Evolutionary conservation across 92 coral and sea anemone species (phyloP).

Genomic region (Porites divaricata): DNA sequence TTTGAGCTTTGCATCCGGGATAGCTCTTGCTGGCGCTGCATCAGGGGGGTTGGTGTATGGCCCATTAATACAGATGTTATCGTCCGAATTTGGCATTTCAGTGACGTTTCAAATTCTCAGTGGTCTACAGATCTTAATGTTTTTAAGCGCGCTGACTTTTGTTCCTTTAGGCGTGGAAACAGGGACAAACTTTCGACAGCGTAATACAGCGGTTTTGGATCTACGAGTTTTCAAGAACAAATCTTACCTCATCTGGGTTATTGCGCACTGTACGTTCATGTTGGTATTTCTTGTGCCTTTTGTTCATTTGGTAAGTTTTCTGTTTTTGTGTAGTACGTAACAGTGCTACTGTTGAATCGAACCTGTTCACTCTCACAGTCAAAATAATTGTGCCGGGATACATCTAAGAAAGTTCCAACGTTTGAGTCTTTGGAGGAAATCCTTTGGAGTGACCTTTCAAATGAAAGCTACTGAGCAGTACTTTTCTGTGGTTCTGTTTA

Average conservation of each 20-base stretch:
- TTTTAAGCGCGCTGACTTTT: slow-evolving; percentile 64
- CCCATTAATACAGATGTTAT: slow-evolving; percentile 46
- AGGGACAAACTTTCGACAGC: background rate
- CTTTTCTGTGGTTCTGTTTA: too few relatives aligned
- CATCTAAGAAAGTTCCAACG: too few relatives aligned
- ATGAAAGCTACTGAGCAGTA: too few relatives aligned
- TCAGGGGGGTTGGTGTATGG: slow-evolving; percentile 57
- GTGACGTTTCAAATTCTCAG: slow-evolving; percentile 69
- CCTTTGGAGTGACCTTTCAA: too few relatives aligned
- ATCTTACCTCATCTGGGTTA: slow-evolving; percentile 73
- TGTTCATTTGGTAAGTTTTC: slow-evolving; percentile 78
- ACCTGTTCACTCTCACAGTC: background rate
- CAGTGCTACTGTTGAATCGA: background rate
- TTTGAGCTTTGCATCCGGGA: slow-evolving; percentile 69
- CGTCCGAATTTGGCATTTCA: slow-evolving; percentile 57
- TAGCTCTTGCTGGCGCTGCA: slow-evolving; percentile 74
- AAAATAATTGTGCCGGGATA: too few relatives aligned
- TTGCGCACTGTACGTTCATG: slow-evolving; percentile 68
- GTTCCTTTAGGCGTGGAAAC: slow-evolving; percentile 23
- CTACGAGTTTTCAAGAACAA: slow-evolving; percentile 55
- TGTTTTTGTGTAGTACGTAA: background rate
- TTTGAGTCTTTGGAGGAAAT: too few relatives aligned
- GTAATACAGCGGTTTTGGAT: slow-evolving; percentile 4
- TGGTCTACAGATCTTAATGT: slow-evolving; percentile 50
- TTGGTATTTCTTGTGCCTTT: slow-evolving; percentile 89